Conservation (phyloP, 2,888 invertebrate genomes). For the Heliconius charithonia region DNA sequence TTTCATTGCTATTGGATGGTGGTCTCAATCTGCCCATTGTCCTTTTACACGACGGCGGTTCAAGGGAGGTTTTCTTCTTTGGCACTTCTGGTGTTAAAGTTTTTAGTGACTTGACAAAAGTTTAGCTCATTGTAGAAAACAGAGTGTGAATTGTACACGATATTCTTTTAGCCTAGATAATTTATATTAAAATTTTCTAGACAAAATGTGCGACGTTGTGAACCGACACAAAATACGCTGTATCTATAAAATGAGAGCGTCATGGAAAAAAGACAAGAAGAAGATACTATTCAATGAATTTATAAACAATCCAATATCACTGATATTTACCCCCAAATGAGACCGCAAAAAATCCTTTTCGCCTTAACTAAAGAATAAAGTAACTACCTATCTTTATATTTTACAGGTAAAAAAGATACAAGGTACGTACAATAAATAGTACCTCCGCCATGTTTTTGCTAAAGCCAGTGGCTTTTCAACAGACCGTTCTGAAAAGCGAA, state of each 20-base stretch:
- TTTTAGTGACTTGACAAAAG: neutral
- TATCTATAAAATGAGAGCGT: neutral
- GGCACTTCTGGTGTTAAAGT: too few species aligned
- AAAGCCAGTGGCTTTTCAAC: conserved; percentile 11
- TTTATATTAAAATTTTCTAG: neutral
- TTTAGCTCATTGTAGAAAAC: neutral
- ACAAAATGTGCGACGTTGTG: neutral
- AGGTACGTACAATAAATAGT: neutral
- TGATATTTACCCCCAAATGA: too few species aligned
- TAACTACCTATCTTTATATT: neutral
- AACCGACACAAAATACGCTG: neutral
- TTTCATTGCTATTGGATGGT: too few species aligned
- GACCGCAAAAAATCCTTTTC: neutral
- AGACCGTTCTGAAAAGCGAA: conserved; percentile 11
- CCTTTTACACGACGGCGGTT: too few species aligned
- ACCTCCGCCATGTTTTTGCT: conserved; percentile 7
- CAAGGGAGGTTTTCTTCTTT: too few species aligned
- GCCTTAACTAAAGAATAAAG: neutral
- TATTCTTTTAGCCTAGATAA: neutral
- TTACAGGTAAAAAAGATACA: neutral
- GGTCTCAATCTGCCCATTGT: too few species aligned
- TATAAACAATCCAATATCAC: too few species aligned
- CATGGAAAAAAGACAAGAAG: neutral
- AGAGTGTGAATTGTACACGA: neutral
- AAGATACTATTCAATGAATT: neutral